Evolutionary conservation across 2,797 vertebrate species (phyloP), one percentile per base, ranked within the genome.

Genomic region (Dipus sagitta): DNA sequence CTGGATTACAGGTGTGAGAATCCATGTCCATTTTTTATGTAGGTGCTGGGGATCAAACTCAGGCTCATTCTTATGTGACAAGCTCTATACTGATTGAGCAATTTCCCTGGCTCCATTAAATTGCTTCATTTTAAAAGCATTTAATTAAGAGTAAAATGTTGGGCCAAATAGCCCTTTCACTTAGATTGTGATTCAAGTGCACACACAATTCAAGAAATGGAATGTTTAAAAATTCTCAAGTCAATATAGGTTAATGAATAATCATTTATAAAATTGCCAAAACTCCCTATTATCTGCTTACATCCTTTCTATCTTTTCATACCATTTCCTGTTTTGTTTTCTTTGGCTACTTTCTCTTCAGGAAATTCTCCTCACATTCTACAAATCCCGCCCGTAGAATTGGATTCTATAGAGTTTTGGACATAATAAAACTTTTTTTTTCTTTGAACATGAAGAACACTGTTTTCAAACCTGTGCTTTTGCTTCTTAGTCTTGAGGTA

Each of bases 401-500:
- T 42, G 32, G 7, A 77, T 74, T 87, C 72, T 79, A 20, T 17
- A 80, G 58, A 93, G 13, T 72, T 86, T 3, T 62, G 28, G 71
- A 84, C 28, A 80, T 72, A 60, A 72, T 86, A 72, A 1, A 80
- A 30, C 62, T 47, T 81, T 52, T 91, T 80, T 91, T n/a, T 13
- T 28, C 54, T 24, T 58, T 3, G 52, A 90, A 92, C 13, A 77
- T 88, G 38, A 89, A 93, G 32, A 65, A 88, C 70, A 79, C 34
- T 26, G 3, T 70, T 92, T 79, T 92, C 64, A 77, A 92, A 70
- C 10, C 21, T 77, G 20, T 74, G 28, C 26, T 94, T 92, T 92
- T 82, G 26, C 68, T 92, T 12, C 30, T 88, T 26, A 81, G 14
- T 89, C 23, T 95, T 90, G 52, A 84, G 71, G 47, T 92, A 92